A percentile compares a stretch with the other conserved stretches of the same genome.
These are phyloP conservation scores for Cheilosia soror DNA, from an alignment of 2,888 invertebrate genomes.

Conservation along the genomic window DNA sequence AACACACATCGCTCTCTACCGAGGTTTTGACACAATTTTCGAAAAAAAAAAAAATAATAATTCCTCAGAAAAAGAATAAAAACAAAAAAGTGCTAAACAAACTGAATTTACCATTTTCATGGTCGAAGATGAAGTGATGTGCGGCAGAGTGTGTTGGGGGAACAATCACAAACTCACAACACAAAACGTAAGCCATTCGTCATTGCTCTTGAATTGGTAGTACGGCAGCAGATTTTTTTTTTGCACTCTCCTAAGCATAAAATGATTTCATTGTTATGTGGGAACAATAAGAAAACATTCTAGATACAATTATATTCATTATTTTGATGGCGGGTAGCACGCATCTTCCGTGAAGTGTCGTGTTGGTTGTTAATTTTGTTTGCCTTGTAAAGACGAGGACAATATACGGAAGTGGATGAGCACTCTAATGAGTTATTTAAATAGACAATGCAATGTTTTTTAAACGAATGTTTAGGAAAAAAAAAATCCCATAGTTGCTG, in stretches of 20 bases:
- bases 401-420: constrained; percentile 49
- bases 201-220: constrained; percentile 29
- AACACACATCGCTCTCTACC: constrained; percentile 21
- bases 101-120: constrained; percentile 23
- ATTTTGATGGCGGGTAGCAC: constrained; percentile 24
- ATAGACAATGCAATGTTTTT: constrained; percentile 16
- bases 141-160: not conserved
- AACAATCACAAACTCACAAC: constrained; percentile 1
- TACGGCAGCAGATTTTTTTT: constrained; percentile 9
- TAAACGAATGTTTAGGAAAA: not conserved
- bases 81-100: constrained; percentile 29
- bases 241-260: constrained; percentile 32
- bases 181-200: constrained; percentile 28
- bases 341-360: constrained; percentile 37
- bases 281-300: constrained; percentile 51
- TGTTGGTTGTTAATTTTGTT: not conserved
- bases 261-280: constrained; percentile 58
- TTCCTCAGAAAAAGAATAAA: constrained; percentile 2
- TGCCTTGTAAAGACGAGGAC: not conserved
- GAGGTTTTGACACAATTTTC: constrained; percentile 36
- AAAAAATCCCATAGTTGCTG: not conserved
- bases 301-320: constrained; percentile 43
- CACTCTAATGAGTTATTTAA: constrained; percentile 37
- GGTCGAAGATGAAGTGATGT: constrained; percentile 22
- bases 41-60: constrained; percentile 9